These are phyloP conservation scores for Lagorchestes hirsutus DNA, from an alignment of 2,797 vertebrate species.

Conservation along the genomic window DNA sequence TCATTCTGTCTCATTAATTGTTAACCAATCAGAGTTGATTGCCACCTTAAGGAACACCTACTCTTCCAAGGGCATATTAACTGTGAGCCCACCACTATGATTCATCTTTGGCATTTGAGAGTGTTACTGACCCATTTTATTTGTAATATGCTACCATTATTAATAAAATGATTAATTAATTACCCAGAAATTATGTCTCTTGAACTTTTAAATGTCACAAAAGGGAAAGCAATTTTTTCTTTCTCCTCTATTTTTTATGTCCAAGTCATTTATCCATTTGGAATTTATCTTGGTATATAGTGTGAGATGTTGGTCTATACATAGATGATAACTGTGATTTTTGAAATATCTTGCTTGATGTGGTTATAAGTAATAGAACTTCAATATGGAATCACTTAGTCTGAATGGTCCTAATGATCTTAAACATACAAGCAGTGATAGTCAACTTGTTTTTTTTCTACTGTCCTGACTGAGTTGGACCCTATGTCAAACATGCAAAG, in stretches of 20 bases:
- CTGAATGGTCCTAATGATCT: background rate
- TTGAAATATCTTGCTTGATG: background rate
- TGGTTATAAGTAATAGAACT: background rate
- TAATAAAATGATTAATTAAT: background rate
- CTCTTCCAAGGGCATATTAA: background rate
- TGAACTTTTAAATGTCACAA: background rate
- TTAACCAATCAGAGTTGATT: background rate
- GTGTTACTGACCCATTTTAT: background rate
- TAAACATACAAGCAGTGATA: background rate
- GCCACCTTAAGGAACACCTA: background rate
- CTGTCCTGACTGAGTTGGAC: background rate
- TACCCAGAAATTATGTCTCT: background rate
- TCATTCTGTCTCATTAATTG: background rate
- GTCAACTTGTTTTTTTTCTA: background rate
- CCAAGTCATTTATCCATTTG: background rate
- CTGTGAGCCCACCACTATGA: background rate
- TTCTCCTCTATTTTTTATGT: background rate
- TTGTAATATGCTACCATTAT: background rate
- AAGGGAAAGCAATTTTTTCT: background rate
- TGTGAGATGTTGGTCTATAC: background rate
- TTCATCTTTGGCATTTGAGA: background rate
- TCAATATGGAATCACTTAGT: background rate
- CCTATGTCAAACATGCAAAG: background rate
- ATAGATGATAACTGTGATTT: background rate
- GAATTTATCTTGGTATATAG: background rate